These are phyloP conservation scores for Chaenogobius annularis DNA, from an alignment of 2,113 vertebrate species.

Conservation along the genomic window DNA sequence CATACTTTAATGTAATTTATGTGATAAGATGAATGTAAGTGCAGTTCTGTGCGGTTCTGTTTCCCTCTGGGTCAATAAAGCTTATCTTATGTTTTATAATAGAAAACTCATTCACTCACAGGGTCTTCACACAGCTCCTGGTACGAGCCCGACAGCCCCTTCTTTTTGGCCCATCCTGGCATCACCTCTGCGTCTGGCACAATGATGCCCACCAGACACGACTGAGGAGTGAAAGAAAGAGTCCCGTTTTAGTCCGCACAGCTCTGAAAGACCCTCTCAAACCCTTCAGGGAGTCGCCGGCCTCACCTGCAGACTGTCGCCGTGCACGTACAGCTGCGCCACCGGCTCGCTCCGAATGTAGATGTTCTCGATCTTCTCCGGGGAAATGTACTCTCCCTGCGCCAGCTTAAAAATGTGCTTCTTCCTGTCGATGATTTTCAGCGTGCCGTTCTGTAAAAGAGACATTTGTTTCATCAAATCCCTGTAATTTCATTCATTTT, in stretches of 20 bases:
- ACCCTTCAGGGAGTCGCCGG: neutral
- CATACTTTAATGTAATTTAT: no score
- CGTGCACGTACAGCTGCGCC: conserved; percentile 91
- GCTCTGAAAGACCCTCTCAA: neutral
- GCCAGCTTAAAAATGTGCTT: conserved; percentile 99
- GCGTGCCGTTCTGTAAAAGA: conserved; percentile 84
- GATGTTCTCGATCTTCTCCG: conserved; percentile 98
- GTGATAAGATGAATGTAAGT: no score
- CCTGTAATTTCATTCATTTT: neutral
- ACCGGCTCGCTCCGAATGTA: conserved; percentile 93
- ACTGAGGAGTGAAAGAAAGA: conserved; percentile 67
- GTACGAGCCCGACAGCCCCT: conserved; percentile 85
- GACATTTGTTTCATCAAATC: neutral
- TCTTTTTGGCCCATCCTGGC: conserved; percentile 93
- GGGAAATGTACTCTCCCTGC: conserved; percentile 97
- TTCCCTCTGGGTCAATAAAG: no score
- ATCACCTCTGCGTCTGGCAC: conserved; percentile 92
- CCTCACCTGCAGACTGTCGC: conserved; percentile 92
- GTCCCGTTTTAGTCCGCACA: no score
- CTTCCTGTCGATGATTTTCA: conserved; percentile 97
- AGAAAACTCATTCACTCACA: conserved; percentile 65
- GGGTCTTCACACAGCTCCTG: conserved; percentile 87
- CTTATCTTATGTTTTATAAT: no score
- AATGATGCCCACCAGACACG: conserved; percentile 93
- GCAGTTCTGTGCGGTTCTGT: no score